These are phyloP conservation scores for Andrena trimmerana DNA, from an alignment of 2,888 invertebrate genomes.

Conservation along the genomic window DNA sequence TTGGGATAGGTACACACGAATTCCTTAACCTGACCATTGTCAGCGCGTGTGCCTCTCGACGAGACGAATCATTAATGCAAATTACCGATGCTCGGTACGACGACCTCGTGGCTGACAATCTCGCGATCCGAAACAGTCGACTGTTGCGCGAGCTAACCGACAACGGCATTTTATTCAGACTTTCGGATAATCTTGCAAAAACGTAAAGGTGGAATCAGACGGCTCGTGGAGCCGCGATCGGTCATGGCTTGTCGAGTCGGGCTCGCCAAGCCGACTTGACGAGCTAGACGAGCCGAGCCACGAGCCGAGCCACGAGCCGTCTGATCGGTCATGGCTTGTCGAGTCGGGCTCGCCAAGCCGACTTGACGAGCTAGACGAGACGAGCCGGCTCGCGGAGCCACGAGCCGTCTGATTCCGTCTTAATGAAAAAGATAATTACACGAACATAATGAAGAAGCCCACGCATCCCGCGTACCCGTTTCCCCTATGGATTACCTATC, in stretches of 20 bases:
- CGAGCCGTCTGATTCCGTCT: no score
- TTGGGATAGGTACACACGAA: conserved; percentile 11
- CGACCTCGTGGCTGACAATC: conserved; percentile 69
- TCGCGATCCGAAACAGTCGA: conserved; percentile 53
- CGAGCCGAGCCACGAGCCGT: no score
- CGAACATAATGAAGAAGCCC: not conserved
- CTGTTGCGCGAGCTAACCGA: conserved; percentile 39
- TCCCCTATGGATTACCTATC: conserved; percentile 18
- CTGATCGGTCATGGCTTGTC: no score
- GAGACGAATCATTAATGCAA: conserved; percentile 75
- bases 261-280: no score
- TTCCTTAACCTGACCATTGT: conserved; percentile 23
- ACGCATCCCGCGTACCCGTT: not conserved
- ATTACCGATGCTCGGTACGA: conserved; percentile 67
- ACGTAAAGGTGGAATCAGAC: not conserved
- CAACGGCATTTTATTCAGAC: conserved; percentile 42
- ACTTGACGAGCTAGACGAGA: no score
- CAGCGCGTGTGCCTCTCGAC: conserved; percentile 21
- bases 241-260: no score
- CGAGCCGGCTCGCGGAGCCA: no score
- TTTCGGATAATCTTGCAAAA: conserved; percentile 37
- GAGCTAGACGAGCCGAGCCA: no score
- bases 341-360: no score
- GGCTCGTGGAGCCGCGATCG: no score
- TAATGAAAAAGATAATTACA: conserved; percentile 27